A percentile compares a stretch with the other conserved stretches of the same genome.
Evolutionary conservation across 1,140 invertebrate species (phyloP).

Genomic region (Lethrus apterus): DNA sequence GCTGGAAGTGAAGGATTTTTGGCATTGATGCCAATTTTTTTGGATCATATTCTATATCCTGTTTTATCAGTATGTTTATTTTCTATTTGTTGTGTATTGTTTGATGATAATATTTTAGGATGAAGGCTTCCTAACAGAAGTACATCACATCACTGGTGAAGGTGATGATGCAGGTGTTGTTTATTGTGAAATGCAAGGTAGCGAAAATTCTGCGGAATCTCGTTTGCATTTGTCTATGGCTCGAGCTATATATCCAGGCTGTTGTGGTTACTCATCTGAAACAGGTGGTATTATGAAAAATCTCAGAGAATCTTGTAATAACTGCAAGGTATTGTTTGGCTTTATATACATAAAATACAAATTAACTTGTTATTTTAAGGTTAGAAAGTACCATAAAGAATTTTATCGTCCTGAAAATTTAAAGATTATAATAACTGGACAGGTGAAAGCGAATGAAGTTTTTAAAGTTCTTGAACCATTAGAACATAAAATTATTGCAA

Average conservation of each 20-base stretch:
- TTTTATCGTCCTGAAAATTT: conserved; percentile 91
- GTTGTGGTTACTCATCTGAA: conserved; percentile 76
- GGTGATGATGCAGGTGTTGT: conserved; percentile 88
- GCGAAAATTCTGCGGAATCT: conserved; percentile 74
- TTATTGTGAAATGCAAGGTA: conserved; percentile 88
- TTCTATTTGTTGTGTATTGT: conserved; percentile 4
- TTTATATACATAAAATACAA: conserved; percentile 13
- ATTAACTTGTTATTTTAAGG: conserved; percentile 44
- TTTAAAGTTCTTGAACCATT: conserved; percentile 64
- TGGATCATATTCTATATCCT: conserved; percentile 85
- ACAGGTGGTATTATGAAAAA: conserved; percentile 81
- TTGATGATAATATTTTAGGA: conserved; percentile 46
- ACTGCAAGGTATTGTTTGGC: conserved; percentile 59
- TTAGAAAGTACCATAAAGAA: conserved; percentile 70
- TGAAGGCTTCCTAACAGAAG: conserved; percentile 77
- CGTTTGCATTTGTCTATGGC: conserved; percentile 54
- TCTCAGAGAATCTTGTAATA: conserved; percentile 70
- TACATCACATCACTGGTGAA: conserved; percentile 82
- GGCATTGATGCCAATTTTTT: conserved; percentile 79
- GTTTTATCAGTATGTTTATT: conserved; percentile 58
- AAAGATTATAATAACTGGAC: conserved; percentile 74
- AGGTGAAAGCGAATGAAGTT: conserved; percentile 67
- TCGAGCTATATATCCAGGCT: conserved; percentile 66
- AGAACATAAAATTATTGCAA: conserved; percentile 72
- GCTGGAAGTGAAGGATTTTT: conserved; percentile 82